A percentile compares a stretch with the other conserved stretches of the same genome.
phyloP scores from a whole-genome alignment of 2,888 invertebrate species.

The Congeria kusceri region DNA sequence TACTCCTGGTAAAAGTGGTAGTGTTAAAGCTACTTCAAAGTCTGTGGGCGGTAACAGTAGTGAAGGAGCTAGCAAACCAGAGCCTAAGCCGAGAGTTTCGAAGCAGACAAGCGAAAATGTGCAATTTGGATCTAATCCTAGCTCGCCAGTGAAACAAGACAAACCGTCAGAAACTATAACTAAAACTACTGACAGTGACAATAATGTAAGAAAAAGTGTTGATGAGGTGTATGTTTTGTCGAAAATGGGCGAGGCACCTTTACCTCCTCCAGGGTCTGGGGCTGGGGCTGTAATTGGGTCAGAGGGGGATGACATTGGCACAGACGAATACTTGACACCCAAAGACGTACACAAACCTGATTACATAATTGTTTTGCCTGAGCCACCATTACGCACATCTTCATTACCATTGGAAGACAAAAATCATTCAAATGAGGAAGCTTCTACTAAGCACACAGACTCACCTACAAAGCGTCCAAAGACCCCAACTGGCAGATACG shows the following conservation, averaged over 20 bases:
- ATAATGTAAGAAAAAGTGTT: slow-evolving; percentile 24
- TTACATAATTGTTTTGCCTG: slow-evolving; percentile 56
- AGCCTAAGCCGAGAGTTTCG: slow-evolving; percentile 18
- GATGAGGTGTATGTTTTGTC: slow-evolving; percentile 55
- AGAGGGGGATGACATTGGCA: slow-evolving; percentile 13
- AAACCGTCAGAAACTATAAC: slow-evolving; percentile 4
- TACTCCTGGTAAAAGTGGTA: slow-evolving; percentile 2
- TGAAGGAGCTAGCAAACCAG: slow-evolving; percentile 13
- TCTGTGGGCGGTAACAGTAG: not conserved
- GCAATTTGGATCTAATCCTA: not conserved
- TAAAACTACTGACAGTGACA: slow-evolving; percentile 6
- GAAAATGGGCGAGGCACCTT: slow-evolving; percentile 59
- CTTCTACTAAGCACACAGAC: slow-evolving; percentile 13
- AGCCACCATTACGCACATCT: slow-evolving; percentile 52
- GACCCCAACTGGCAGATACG: not conserved
- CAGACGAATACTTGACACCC: slow-evolving; percentile 54
- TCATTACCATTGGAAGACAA: slow-evolving; percentile 28
- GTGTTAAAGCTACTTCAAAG: slow-evolving; percentile 13
- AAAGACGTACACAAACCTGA: slow-evolving; percentile 30
- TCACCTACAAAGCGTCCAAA: slow-evolving; percentile 10
- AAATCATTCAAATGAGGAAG: not conserved
- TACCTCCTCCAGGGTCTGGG: slow-evolving; percentile 29
- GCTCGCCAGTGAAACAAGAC: slow-evolving; percentile 8
- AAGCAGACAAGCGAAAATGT: slow-evolving; percentile 5
- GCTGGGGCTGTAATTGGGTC: not conserved